These are phyloP conservation scores for Mesoclemmys tuberculata DNA, from an alignment of 2,113 vertebrate genomes.

Conservation along the genomic window DNA sequence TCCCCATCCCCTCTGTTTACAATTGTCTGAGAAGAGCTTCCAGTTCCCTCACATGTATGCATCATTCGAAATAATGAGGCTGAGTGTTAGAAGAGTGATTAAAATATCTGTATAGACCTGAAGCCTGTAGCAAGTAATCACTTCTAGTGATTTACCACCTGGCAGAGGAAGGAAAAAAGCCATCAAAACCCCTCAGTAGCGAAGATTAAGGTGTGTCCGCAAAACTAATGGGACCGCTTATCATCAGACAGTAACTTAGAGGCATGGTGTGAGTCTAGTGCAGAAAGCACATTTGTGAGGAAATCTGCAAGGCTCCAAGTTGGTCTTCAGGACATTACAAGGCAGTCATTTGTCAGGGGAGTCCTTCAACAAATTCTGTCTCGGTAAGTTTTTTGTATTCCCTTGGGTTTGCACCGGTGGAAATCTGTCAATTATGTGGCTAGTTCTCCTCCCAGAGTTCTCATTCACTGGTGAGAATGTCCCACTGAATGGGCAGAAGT, in stretches of 20 bases:
- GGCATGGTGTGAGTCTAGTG: not conserved
- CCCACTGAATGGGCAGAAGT: not conserved
- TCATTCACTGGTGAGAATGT: not conserved
- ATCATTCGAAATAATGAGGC: constrained; percentile 58
- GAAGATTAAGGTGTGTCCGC: not conserved
- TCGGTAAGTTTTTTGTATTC: no score
- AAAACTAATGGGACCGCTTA: not conserved
- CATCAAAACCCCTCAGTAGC: not conserved
- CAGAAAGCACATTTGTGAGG: fast-evolving
- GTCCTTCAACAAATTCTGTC: not conserved
- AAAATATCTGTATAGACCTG: constrained; percentile 43
- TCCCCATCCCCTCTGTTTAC: constrained; percentile 36
- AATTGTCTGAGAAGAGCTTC: not conserved
- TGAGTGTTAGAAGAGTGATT: constrained; percentile 33
- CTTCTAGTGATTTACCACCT: not conserved
- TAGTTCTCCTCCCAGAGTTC: not conserved
- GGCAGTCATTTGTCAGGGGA: fast-evolving
- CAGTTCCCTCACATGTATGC: constrained; percentile 27
- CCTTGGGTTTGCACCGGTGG: fast-evolving
- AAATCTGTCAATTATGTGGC: not conserved
- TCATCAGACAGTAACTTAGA: not conserved
- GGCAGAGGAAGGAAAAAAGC: not conserved
- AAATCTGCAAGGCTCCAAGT: not conserved
- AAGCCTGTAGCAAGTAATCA: not conserved
- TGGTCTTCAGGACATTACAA: not conserved